Base-by-base conservation (phyloP, 1,140 invertebrate species). In the Drosophila setifemur region DNA sequence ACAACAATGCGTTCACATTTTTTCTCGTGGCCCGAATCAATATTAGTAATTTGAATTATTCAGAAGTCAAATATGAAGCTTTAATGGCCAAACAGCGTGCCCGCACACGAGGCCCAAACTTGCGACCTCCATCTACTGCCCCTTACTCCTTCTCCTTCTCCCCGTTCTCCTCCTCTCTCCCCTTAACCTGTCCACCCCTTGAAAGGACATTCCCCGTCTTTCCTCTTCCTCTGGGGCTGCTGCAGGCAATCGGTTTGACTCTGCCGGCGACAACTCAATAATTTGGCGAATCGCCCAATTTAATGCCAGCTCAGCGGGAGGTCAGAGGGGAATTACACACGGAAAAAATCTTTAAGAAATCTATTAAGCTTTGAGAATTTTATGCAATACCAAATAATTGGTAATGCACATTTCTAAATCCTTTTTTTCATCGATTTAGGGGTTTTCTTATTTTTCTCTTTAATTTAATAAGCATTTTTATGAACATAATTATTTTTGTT, bases 1-100 rank as follows among this genome's bases (percentile, higher is more conserved):
- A 35, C 42, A 28, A 67, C 70, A 83, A 78, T 83, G 81, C 81
- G 75, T 81, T 86, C 25, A 66, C 76, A 61, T 86, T 86, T 86
- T 86, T 86, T 86, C 45, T 75, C 75, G 72, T 87, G 54, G 74
- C 73, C 75, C 72, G 74, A 87, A 89, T 89, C 88, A 90, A 90
- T 89, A 90, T 90, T 90, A 89, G 88, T 89, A 90, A 89, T 90
- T 90, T 90, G 88, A 90, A 90, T 90, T 88, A 90, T 90, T 90
- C 88, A 90, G 57, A 87, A 88, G 88, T 88, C 88, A 90, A 90
- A 90, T 88, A 90, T 89, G 88, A 89, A 89, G 88, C 88, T 89
- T 89, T 90, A 90, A 90, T 90, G 88, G 88, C 81, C 88, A 89
- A 89, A 89, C 88, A 89, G 79, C 79, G 71, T 85, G 67, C 75